phyloP scores from a whole-genome alignment of 2,113 vertebrate genomes.

The Oreochromis aureus region DNA sequence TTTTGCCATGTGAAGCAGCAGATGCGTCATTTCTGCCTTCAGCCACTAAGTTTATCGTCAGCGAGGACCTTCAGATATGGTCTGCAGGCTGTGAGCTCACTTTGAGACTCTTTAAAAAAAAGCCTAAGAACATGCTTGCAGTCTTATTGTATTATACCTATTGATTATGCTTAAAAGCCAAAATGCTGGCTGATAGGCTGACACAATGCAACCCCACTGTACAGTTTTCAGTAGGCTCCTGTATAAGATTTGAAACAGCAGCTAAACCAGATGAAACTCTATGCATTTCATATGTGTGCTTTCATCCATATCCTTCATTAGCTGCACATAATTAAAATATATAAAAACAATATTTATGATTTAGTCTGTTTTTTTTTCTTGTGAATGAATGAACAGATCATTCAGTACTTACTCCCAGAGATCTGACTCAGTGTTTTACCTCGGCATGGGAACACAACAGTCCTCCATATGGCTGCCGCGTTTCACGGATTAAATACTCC shows the following conservation, averaged over 20 bases:
- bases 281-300: background rate
- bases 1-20: background rate
- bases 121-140: background rate
- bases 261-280: background rate
- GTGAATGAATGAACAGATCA: background rate
- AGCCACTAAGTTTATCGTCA: background rate
- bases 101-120: background rate
- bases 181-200: background rate
- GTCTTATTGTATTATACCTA: background rate
- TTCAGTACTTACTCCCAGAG: background rate
- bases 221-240: background rate
- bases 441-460: background rate
- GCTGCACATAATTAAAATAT: background rate
- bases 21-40: slow-evolving; percentile 4
- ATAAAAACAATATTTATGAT: background rate
- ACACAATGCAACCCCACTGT: background rate
- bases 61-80: background rate
- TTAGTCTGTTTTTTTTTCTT: background rate
- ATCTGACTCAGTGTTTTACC: background rate
- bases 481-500: background rate
- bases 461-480: background rate
- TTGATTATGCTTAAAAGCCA: background rate
- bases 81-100: background rate
- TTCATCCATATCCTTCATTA: background rate
- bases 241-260: background rate